Evolutionary conservation across 2,797 vertebrate genomes (phyloP), one percentile per base, ranked within the genome.

Genomic region (Hozukius guyotensis): DNA sequence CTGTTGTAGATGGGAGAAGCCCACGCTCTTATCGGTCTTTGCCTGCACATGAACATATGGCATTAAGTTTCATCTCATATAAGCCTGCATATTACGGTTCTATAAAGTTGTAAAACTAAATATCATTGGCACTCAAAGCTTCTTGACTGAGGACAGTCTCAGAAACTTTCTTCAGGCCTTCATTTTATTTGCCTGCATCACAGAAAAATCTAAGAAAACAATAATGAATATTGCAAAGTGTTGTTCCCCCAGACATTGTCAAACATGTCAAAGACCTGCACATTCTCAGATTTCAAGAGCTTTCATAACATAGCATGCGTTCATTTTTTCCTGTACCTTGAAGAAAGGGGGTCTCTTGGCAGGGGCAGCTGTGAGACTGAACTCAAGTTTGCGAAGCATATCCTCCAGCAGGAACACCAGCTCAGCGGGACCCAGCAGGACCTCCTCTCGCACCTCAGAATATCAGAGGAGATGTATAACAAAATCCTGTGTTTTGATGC

Each of bases 391-490:
- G 56, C 95, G 95, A 85, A 95, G 96, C 92, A 99, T 95, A 81
- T 99, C 98, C 79, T 99, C 97, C 92, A 99, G 92, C 85, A 99
- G 95, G 89, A 99, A 98, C 49, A 96, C 94, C 29, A 99, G 94
- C 88, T 99, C 98, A 73, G 97, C 95, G 7, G 98, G 96, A 52
- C 97, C 97, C 82, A 99, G 94, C 72, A 98, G 96, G 36, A 98
- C 96, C 87, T 99, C 93, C 91, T 98, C 97, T 24, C 85, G 87
- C 67, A 95, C 96, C 99, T 99, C 34, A 14, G 5, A 76, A 61
- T 20, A 60, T 80, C 5, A 73, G 2, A 80, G 7, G 20, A 67
- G 6, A 25, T 27, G 27, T 56, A 2, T 8, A 16, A 61, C 7
- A 59, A 7, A 46, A 29, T 9, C 29, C 6, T 55, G 8, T 8